Base-by-base conservation (phyloP, 2,888 invertebrate species). In the Acleris emargana region DNA sequence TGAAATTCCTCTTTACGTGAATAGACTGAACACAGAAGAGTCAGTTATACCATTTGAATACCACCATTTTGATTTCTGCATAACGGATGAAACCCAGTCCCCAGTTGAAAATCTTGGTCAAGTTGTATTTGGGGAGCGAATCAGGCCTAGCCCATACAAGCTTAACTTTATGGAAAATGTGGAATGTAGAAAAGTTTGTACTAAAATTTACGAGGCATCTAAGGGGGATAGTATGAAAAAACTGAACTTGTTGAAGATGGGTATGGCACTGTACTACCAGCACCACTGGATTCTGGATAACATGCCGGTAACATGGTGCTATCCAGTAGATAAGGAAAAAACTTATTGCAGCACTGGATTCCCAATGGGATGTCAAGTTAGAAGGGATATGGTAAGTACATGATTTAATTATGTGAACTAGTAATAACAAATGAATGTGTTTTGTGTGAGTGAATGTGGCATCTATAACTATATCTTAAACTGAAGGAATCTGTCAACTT, bases 221-320 rank as follows among this genome's bases (percentile, higher is more conserved):
- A 94, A 95, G 72, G 83, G 93, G 0, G 94, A 94, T 13, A 93
- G 95, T 55, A 93, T 94, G 52, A 94, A 95, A 69, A 96, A 95
- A 75, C 87, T 99, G 76, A 95, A 96, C 77, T 94, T 96, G 17
- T 91, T 99, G 67, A 96, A 97, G 84, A 97, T 97, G 90, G 99
- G 98, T 68, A 98, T 99, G 93, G 96, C 96, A 67, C 93, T 98
- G 61, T 99, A 99, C 86, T 99, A 99, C 87, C 98, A 99, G 78
- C 99, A 99, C 88, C 99, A 99, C 87, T 99, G 99, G 99, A 97
- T 98, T 77, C 94, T 97, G 69, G 99, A 99, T 89, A 99, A 99
- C 84, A 99, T 99, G 99, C 99, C 99, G 0, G 97, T 99, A 1
- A 99, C 99, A 0, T 99, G 98, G 97, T 99, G 99, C 86, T 98